Percentiles rank a stretch among this genome's conserved stretches.
Evolutionary conservation across 2,113 vertebrate genomes (phyloP).

Genomic region (Catharus fuscescens): DNA sequence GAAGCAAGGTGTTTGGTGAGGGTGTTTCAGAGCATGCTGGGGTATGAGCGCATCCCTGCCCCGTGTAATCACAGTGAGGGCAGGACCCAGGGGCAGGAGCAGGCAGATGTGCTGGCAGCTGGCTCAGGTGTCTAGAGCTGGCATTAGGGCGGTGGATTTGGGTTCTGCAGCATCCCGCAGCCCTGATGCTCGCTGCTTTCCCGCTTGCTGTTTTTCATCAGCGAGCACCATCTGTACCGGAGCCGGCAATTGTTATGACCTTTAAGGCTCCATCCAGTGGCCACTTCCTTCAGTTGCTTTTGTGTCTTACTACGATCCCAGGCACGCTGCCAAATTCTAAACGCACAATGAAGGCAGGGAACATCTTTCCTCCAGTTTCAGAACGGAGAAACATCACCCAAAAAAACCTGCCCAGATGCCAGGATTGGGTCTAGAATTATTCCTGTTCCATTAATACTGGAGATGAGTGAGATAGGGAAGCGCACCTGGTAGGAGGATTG

Average conservation of each 20-base stretch:
- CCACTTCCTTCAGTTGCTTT: constrained; percentile 5
- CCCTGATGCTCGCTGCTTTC: neutral
- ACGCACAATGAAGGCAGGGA: neutral
- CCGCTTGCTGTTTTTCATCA: neutral
- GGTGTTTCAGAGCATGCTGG: neutral
- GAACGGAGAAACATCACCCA: neutral
- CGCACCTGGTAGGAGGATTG: neutral
- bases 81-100: neutral
- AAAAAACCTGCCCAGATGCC: neutral
- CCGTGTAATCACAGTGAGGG: neutral
- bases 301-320: neutral
- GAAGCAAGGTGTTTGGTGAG: neutral
- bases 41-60: neutral
- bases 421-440: neutral
- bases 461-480: neutral
- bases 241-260: neutral
- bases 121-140: neutral
- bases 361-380: neutral
- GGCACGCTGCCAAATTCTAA: neutral
- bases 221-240: neutral
- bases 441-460: neutral
- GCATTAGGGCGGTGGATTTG: neutral
- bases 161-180: neutral
- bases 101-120: neutral
- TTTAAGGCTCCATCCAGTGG: constrained; percentile 59